Evolutionary conservation across 2,113 vertebrate species (phyloP).

Genomic region (Panthera uncia): DNA sequence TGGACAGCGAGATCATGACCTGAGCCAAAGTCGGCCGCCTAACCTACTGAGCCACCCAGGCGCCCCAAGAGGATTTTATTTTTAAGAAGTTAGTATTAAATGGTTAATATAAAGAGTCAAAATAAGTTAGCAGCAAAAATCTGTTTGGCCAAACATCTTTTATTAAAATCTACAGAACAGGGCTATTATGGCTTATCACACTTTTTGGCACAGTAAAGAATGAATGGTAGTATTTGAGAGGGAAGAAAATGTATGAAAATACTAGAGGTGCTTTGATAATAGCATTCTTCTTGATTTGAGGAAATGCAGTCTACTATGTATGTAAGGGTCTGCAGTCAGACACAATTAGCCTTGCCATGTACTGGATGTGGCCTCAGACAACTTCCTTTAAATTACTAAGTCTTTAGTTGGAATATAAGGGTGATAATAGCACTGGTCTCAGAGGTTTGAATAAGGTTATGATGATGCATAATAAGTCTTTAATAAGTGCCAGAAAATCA

Average conservation of each 20-base stretch:
- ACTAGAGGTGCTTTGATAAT: background rate
- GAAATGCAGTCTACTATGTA: background rate
- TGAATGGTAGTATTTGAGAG: background rate
- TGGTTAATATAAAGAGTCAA: background rate
- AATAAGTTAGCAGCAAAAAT: background rate
- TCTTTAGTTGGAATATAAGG: background rate
- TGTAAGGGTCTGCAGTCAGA: background rate
- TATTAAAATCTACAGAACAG: background rate
- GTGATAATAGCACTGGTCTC: background rate
- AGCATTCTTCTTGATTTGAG: background rate
- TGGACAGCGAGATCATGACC: too few species aligned
- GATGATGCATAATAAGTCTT: background rate
- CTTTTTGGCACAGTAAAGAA: background rate
- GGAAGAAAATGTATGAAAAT: background rate
- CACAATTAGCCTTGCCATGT: background rate
- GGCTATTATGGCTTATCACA: background rate
- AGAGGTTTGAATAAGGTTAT: background rate
- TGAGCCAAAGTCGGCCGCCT: too few species aligned
- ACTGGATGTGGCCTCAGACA: background rate
- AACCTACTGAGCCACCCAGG: too few species aligned
- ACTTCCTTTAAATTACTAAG: background rate
- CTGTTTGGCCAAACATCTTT: background rate
- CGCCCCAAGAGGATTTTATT: background rate
- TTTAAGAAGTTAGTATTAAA: background rate
- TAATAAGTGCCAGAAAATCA: background rate